Evolutionary conservation across 2,797 vertebrate genomes (phyloP), one percentile per base, ranked within the genome.

Genomic region (Nannoperca australis): DNA sequence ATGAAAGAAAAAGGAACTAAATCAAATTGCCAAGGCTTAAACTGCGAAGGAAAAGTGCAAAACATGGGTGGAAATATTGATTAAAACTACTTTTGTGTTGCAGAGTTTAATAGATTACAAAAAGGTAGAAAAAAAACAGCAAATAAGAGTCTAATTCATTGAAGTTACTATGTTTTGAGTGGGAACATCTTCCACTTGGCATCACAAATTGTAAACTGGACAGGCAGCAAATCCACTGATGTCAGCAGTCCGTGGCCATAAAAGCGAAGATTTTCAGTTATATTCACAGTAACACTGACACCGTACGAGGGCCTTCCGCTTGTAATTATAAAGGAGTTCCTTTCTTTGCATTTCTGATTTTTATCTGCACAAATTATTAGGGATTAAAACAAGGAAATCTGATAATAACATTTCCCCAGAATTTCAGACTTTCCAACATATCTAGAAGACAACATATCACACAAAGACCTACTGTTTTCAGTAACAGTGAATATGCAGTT

Each of bases 371-470:
- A 53, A 12, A 22, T 10, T 12, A 60, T 38, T 50, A 32, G 27
- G 6, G 11, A 45, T 27, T 47, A 18, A 47, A 50, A 44, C 14
- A 47, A 47, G 59, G 9, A 44, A 47, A 56, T 54, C 36, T 15
- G 12, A 54, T 69, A 49, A 44, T n/a, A 3, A 40, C 17, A 32
- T 32, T 32, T 32, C 32, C 6, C 18, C 5, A 6, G 2, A 22
- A 59, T 80, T 68, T 63, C 32, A 55, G 53, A 36, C 65, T 69
- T 40, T 24, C 42, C 42, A 53, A 24, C 18, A 45, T 47, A 38
- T n/a, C 20, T 27, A 44, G 40, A 78, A 54, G 60, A 34, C 40
- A 34, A 42, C 15, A 8, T 7, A 12, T 13, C 36, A 56, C 34
- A 20, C 14, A 4, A 3, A 3, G 15, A 5, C 5, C 14, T 3